A percentile compares a stretch with the other conserved stretches of the same genome.
Evolutionary conservation across 2,888 invertebrate genomes (phyloP).

Genomic region (Trichogramma evanescens): DNA sequence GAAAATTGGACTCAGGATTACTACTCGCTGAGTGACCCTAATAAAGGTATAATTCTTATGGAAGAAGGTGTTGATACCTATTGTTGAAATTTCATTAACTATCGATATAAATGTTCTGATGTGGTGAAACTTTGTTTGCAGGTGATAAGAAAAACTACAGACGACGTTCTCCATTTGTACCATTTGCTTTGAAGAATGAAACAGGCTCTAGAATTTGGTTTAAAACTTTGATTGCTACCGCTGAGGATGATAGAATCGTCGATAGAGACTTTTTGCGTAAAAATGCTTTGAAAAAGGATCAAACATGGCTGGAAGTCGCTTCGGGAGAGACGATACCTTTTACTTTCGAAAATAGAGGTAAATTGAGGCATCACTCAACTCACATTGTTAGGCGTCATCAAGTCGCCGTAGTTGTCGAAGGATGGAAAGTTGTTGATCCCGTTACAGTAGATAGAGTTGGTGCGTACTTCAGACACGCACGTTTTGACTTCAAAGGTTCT

Average conservation of each 20-base stretch:
- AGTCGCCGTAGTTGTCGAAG: conserved; percentile 79
- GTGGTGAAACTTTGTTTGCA: not conserved
- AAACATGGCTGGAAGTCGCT: conserved; percentile 66
- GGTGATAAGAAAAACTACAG: conserved; percentile 52
- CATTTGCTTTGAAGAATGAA: conserved; percentile 87
- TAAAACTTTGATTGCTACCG: conserved; percentile 70
- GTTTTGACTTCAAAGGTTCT: conserved; percentile 29
- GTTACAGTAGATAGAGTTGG: conserved; percentile 95
- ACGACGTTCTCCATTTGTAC: conserved; percentile 84
- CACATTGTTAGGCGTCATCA: conserved; percentile 78
- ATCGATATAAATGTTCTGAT: too few relatives aligned
- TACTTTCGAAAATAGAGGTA: conserved; percentile 73
- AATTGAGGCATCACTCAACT: conserved; percentile 64
- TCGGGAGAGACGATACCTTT: conserved; percentile 77
- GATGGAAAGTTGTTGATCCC: conserved; percentile 80
- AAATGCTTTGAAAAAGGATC: conserved; percentile 43
- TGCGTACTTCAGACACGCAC: conserved; percentile 75
- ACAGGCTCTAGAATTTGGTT: conserved; percentile 83
- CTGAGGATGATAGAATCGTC: conserved; percentile 49
- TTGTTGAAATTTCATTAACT: too few relatives aligned
- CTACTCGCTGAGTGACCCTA: conserved; percentile 47
- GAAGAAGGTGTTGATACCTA: too few relatives aligned
- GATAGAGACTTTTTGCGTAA: conserved; percentile 38
- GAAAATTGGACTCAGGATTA: conserved; percentile 83
- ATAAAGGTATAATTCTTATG: conserved; percentile 1